Conservation (phyloP, 2,888 invertebrate genomes). For the Tetheella fluctuosa region DNA sequence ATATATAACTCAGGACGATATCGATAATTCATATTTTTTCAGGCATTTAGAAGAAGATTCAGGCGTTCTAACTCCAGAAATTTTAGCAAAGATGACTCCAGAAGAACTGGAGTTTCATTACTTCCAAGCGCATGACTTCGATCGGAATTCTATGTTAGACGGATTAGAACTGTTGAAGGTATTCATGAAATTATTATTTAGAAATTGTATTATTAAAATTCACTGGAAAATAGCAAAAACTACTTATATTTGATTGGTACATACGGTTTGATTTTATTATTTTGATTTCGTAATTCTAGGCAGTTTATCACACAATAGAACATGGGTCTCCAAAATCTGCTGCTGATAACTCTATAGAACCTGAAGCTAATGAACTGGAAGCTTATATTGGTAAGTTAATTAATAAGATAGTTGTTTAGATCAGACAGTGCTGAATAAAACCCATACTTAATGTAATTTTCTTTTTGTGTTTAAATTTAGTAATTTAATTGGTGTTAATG, state of each 20-base stretch:
- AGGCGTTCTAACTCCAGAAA: slow-evolving; percentile 85
- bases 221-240: background rate
- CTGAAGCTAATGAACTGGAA: slow-evolving; percentile 65
- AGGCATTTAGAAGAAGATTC: slow-evolving; percentile 93
- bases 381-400: slow-evolving; percentile 59
- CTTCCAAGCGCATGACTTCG: slow-evolving; percentile 94
- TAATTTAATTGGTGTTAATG: too few species aligned
- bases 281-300: slow-evolving; percentile 72
- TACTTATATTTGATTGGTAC: background rate
- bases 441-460: too few species aligned
- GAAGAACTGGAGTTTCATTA: slow-evolving; percentile 94
- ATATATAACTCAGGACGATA: too few species aligned
- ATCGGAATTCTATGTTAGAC: slow-evolving; percentile 94
- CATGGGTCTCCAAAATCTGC: slow-evolving; percentile 78
- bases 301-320: slow-evolving; percentile 89
- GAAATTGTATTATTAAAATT: too few species aligned
- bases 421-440: background rate
- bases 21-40: slow-evolving; percentile 27
- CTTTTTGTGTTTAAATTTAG: too few species aligned
- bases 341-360: slow-evolving; percentile 66
- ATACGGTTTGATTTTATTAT: background rate
- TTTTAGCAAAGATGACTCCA: slow-evolving; percentile 89
- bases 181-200: slow-evolving; percentile 10
- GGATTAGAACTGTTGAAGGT: slow-evolving; percentile 93
- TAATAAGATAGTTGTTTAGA: background rate